These are phyloP conservation scores for Synanthedon formicaeformis DNA, from an alignment of 2,888 invertebrate species.

Conservation along the genomic window DNA sequence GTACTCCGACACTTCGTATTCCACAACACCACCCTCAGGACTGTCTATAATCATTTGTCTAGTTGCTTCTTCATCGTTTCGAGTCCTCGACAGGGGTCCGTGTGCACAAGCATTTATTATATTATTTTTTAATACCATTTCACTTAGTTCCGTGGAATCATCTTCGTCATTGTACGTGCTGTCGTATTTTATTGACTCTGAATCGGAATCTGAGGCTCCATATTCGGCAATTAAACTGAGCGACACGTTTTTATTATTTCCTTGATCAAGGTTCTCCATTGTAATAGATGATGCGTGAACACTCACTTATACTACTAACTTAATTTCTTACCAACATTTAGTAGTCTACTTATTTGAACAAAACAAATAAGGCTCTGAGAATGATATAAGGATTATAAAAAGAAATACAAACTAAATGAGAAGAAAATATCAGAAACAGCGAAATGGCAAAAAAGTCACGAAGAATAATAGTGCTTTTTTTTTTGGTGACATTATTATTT, in stretches of 20 bases:
- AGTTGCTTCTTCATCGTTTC: slow-evolving; percentile 38
- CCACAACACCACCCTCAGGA: slow-evolving; percentile 49
- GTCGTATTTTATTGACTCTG: slow-evolving; percentile 39
- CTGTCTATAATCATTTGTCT: slow-evolving; percentile 62
- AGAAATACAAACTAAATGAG: not conserved
- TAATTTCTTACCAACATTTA: not conserved
- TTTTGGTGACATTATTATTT: too few species aligned
- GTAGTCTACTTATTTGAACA: not conserved
- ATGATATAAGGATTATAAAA: not conserved
- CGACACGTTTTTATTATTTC: slow-evolving; percentile 61
- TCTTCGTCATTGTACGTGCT: slow-evolving; percentile 43
- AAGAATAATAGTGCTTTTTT: too few species aligned
- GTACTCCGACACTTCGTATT: slow-evolving; percentile 59
- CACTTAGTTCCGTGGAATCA: slow-evolving; percentile 51
- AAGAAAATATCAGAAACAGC: not conserved
- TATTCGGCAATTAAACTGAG: slow-evolving; percentile 59
- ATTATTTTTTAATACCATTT: slow-evolving; percentile 64
- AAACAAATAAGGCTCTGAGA: not conserved
- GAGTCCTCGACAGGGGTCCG: slow-evolving; percentile 43
- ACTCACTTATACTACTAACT: slow-evolving; percentile 11
- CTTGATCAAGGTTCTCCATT: slow-evolving; percentile 57
- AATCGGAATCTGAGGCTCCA: slow-evolving; percentile 58
- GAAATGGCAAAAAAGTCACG: not conserved
- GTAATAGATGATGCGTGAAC: slow-evolving; percentile 20
- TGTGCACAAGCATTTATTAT: slow-evolving; percentile 65